A percentile compares a stretch with the other conserved stretches of the same genome.
Evolutionary conservation across 2,797 vertebrate species (phyloP).

Genomic region (Oreochromis mossambicus): DNA sequence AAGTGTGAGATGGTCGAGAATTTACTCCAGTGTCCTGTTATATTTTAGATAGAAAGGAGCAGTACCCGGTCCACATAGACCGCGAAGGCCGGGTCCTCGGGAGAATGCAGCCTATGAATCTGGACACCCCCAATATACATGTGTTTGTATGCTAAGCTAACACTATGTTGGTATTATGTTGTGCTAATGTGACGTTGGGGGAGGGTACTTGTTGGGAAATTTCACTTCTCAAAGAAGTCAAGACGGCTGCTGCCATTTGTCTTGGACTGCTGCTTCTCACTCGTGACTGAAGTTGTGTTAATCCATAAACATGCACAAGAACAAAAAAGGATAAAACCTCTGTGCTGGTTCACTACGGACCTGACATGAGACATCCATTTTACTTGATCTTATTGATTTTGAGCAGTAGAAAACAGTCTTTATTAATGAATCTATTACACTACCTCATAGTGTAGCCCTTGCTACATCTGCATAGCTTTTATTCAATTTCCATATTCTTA

Average conservation of each 20-base stretch:
- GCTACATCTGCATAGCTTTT: background rate
- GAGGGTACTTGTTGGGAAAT: background rate
- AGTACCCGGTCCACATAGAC: background rate
- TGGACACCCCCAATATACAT: background rate
- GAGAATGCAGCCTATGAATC: background rate
- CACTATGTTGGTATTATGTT: background rate
- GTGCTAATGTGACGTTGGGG: background rate
- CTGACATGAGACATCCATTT: background rate
- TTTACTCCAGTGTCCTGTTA: background rate
- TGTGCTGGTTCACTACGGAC: background rate
- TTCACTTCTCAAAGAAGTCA: background rate
- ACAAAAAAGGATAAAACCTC: background rate
- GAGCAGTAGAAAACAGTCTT: background rate
- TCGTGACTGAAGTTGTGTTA: background rate
- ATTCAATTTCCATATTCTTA: background rate
- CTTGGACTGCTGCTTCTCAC: background rate
- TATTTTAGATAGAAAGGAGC: background rate
- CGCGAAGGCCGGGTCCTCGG: accelerated
- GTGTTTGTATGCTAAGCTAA: background rate
- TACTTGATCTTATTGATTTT: background rate
- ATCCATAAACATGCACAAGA: background rate
- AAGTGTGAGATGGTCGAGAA: background rate
- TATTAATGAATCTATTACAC: background rate
- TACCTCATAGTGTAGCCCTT: background rate
- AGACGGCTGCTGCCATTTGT: background rate